Conservation (phyloP, 2,113 vertebrate genomes). For the Oreamnos americanus region DNA sequence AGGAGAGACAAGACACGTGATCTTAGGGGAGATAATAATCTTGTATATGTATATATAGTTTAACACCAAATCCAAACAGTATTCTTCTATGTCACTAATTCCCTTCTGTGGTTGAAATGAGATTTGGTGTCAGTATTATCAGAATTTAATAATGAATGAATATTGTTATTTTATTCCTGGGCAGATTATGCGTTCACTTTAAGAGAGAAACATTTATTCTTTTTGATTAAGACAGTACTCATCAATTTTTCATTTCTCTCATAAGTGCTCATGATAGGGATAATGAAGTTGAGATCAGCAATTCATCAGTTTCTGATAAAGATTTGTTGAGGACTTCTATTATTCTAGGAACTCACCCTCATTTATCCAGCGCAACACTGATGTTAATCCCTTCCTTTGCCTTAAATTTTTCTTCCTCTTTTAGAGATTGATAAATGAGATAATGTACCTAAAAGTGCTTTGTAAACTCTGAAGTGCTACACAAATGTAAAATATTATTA, state of each 20-base stretch:
- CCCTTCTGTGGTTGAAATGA: conserved; percentile 5
- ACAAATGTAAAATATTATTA: conserved; percentile 43
- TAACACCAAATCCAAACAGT: background rate
- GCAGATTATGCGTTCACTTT: conserved; percentile 68
- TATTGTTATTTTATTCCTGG: conserved; percentile 73
- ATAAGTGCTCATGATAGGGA: conserved; percentile 65
- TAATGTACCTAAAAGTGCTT: conserved; percentile 26
- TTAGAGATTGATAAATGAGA: conserved; percentile 56
- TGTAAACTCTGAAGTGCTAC: conserved; percentile 41
- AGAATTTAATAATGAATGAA: conserved; percentile 71
- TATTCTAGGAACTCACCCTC: conserved; percentile 26
- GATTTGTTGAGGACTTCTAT: conserved; percentile 42
- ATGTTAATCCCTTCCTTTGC: conserved; percentile 29
- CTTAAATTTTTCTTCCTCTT: conserved; percentile 38
- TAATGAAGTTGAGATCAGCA: conserved; percentile 62
- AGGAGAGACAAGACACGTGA: background rate
- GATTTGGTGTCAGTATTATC: conserved; percentile 31
- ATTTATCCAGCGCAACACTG: conserved; percentile 29
- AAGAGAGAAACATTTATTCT: conserved; percentile 72
- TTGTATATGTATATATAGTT: rapidly evolving
- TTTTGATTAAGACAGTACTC: conserved; percentile 67
- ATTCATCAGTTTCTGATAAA: conserved; percentile 66
- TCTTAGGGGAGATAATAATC: background rate
- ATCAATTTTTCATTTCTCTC: conserved; percentile 72
- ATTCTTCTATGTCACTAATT: background rate